Evolutionary conservation across 23 tunicate genomes (phyloP).

Genomic region (Ciona savignyi): DNA sequence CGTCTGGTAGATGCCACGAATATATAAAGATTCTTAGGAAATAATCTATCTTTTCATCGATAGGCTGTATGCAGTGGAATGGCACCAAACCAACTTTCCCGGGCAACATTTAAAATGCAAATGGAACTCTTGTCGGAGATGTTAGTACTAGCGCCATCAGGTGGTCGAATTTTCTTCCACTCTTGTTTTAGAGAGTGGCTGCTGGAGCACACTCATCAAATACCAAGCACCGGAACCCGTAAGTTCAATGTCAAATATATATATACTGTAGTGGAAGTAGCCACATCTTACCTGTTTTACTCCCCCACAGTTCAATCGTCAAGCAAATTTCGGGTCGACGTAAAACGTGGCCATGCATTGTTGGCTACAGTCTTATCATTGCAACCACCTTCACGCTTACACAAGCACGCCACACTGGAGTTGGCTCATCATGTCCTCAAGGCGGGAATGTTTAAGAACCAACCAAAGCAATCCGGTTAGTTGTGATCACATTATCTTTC

Average conservation of each 20-base stretch:
- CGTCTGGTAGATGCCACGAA: neutral
- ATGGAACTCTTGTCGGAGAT: constrained; percentile 52
- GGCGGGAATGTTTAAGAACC: constrained; percentile 81
- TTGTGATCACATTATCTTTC: neutral
- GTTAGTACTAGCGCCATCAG: constrained; percentile 28
- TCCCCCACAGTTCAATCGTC: constrained; percentile 50
- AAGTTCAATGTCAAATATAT: constrained; percentile 8
- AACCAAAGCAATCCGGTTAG: constrained; percentile 61
- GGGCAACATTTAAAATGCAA: constrained; percentile 43
- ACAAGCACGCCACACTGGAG: constrained; percentile 85
- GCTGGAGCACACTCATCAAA: constrained; percentile 23
- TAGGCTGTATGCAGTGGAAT: constrained; percentile 49
- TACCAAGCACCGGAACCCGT: constrained; percentile 44
- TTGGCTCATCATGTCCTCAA: constrained; percentile 98
- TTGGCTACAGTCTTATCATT: constrained; percentile 66
- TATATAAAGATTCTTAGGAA: too few relatives aligned
- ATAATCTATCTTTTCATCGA: too few relatives aligned
- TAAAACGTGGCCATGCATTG: constrained; percentile 76
- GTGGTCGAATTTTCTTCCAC: constrained; percentile 76
- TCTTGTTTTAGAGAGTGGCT: constrained; percentile 89
- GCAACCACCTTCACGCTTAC: constrained; percentile 41
- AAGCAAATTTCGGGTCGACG: constrained; percentile 72
- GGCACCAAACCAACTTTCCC: constrained; percentile 33
- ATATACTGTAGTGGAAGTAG: neutral
- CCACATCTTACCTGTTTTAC: neutral